Conservation (phyloP, 2,888 invertebrate species). For the Eudasyphora cyanicolor region DNA sequence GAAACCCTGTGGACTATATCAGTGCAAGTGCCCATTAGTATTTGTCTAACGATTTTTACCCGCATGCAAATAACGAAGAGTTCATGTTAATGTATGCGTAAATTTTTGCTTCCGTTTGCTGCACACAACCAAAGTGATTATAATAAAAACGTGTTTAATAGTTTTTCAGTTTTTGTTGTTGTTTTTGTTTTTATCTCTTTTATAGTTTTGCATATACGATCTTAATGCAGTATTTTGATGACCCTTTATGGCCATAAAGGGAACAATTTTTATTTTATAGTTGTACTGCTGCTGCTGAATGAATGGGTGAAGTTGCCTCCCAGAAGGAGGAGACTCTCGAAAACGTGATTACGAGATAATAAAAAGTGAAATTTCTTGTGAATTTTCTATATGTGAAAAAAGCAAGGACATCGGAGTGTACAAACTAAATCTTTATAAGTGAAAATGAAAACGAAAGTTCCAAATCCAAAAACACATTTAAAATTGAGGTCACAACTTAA, state of each 20-base stretch:
- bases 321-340: background rate
- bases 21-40: too few relatives aligned
- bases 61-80: too few relatives aligned
- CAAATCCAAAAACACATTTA: too few relatives aligned
- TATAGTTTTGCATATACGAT: conserved; percentile 10
- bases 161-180: conserved; percentile 13
- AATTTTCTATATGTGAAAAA: too few relatives aligned
- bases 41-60: too few relatives aligned
- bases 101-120: background rate
- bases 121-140: conserved; percentile 3
- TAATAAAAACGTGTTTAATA: conserved; percentile 42
- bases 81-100: background rate
- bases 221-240: background rate
- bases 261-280: background rate
- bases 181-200: background rate
- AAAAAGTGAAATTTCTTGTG: background rate
- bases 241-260: conserved; percentile 33
- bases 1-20: background rate
- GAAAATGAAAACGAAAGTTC: too few relatives aligned
- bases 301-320: background rate
- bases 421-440: too few relatives aligned
- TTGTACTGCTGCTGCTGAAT: background rate
- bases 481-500: too few relatives aligned
- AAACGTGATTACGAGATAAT: conserved; percentile 1
- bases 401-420: too few relatives aligned